Conservation (phyloP, 2,113 vertebrate species). For the Eubucco bourcierii region DNA sequence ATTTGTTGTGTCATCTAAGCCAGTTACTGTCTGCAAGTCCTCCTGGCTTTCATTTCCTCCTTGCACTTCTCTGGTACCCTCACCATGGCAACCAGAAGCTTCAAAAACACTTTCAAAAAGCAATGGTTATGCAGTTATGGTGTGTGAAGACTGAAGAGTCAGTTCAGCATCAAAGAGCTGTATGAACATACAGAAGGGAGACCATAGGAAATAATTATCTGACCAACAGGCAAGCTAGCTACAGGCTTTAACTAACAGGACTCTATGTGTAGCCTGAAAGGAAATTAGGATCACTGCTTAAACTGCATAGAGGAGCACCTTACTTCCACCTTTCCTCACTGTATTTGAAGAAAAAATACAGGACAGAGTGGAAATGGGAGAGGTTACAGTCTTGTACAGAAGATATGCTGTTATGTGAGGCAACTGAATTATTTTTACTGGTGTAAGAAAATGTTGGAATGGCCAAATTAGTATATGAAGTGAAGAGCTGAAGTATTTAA, state of each 20-base stretch:
- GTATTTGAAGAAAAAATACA: not conserved
- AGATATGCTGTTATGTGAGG: not conserved
- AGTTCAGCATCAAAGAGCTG: not conserved
- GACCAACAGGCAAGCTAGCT: not conserved
- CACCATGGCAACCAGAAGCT: constrained; percentile 8
- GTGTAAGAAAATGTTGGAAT: not conserved
- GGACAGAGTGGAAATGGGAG: not conserved
- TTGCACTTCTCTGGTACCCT: not conserved
- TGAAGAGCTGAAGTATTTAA: not conserved
- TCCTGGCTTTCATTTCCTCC: not conserved
- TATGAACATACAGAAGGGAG: not conserved
- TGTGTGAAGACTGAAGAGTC: not conserved
- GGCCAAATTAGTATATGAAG: not conserved
- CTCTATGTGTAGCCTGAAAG: not conserved
- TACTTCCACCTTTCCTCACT: not conserved
- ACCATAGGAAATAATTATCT: not conserved
- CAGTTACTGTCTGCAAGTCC: not conserved
- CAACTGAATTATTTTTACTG: not conserved
- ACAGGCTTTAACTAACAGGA: not conserved
- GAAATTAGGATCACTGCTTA: not conserved
- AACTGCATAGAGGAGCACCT: not conserved
- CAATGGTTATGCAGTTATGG: not conserved
- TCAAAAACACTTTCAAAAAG: not conserved
- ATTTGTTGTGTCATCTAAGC: not conserved
- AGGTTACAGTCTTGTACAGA: not conserved